Base-by-base conservation (phyloP, 35 echinoderm and acorn worm species). In the Amphiura filiformis region DNA sequence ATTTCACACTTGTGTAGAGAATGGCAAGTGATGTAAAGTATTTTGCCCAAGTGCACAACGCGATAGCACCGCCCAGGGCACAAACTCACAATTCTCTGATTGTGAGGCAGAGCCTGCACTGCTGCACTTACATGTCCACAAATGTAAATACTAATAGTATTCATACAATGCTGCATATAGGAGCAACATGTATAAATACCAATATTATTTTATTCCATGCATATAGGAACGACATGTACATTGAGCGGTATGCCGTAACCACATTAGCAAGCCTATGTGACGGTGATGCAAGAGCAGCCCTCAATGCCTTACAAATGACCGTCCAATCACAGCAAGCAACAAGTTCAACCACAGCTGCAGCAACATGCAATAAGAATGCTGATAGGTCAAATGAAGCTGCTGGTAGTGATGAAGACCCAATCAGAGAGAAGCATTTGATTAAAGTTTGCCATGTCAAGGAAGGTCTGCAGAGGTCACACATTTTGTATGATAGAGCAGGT, bases 401-500 rank as follows among this genome's bases (percentile, higher is more conserved):
- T 2, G 47, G 22, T 1, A 35, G 28, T 37, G 15, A 64, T 42
- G n/a, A 78, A 77, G 33, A 33, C 39, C 30, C 70, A 42, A 77
- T 38, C 11, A 38, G 31, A 38, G 57, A 86, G 30, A 13, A 17
- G 30, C 32, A 23, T 77, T 78, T 93, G 11, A 95, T 99, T 56
- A 89, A 82, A 40, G 39, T 80, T 2, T 78, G 87, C 20, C 83
- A 87, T 37, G 70, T 99, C 35, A 99, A 93, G 79, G 96, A 99
- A 9, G 87, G 78, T 32, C 77, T 99, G 42, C 96, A 99, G 84
- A 92, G 96, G 77, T 92, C 92, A 31, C 90, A 95, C 84, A 84
- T 99, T 39, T 31, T 82, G 7, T 99, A 99, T 49, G 96, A 99
- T 87, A 82, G 87, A 80, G 80, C 88, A 90, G 96, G 96, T 99